A percentile compares a stretch with the other conserved stretches of the same genome.
phyloP scores from a whole-genome alignment of 2,888 invertebrate species.

The Drosophila eohydei region DNA sequence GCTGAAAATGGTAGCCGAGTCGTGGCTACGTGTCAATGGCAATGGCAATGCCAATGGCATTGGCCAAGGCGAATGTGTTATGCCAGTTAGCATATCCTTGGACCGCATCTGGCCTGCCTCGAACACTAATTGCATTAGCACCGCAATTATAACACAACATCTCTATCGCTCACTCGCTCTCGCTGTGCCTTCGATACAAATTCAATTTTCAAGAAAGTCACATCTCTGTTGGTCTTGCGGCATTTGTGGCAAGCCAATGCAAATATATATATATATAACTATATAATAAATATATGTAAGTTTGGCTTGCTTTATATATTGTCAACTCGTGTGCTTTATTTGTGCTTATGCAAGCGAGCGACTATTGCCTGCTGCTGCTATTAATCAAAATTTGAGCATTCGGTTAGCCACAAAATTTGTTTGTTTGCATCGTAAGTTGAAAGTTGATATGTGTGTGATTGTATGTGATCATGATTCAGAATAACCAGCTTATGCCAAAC shows the following conservation, averaged over 20 bases:
- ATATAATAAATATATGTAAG: not conserved
- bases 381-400: conserved; percentile 46
- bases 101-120: conserved; percentile 24
- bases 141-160: conserved; percentile 48
- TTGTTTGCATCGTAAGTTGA: conserved; percentile 5
- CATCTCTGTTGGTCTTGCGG: conserved; percentile 40
- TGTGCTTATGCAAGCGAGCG: conserved; percentile 22
- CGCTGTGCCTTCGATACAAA: conserved; percentile 13
- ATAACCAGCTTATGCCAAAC: too few species aligned
- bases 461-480: too few species aligned
- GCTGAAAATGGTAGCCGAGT: conserved; percentile 1
- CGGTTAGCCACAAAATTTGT: conserved; percentile 46
- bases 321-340: conserved; percentile 20
- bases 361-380: conserved; percentile 9
- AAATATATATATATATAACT: not conserved
- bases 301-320: too few species aligned
- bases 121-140: conserved; percentile 50
- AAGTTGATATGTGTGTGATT: too few species aligned
- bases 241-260: conserved; percentile 19
- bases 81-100: not conserved
- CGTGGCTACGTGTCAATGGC: conserved; percentile 22
- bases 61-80: conserved; percentile 4
- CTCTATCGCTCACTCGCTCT: not conserved
- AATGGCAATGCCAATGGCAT: conserved; percentile 9
- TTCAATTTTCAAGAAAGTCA: conserved; percentile 29